Evolutionary conservation across 2,888 invertebrate species (phyloP), one percentile per base, ranked within the genome.

Genomic region (Dynastes grantii): DNA sequence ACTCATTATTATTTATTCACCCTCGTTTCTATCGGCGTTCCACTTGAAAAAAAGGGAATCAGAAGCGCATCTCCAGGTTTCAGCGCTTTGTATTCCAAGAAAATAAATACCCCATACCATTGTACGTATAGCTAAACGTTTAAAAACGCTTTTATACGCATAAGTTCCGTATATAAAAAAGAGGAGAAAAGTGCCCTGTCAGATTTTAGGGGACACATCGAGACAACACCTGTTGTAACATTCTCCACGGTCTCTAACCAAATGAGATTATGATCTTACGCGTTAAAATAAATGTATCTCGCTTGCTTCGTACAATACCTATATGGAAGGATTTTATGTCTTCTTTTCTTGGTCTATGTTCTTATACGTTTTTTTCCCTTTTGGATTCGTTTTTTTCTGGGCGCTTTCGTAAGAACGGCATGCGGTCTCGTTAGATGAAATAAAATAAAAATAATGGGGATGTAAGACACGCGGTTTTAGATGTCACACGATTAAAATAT

Each of bases 401-500:
- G 37, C 29, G 27, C 32, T 58, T 73, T 49, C 16, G n/a, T 22
- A 22, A 49, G 22, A 73, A 73, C 53, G 58, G 16, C 55, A 37
- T 58, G 73, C 58, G 73, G 58, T 40, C 45, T 73, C 73, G 58
- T 73, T 73, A 58, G 73, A 73, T 40, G 58, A 37, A 73, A 73
- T 55, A 73, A 73, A 58, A 73, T 61, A 73, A 73, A 73, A 45
- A 73, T 73, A 73, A 73, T 73, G 73, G 73, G 71, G 58, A 37
- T 73, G 73, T 73, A 58, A 73, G 73, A 58, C 58, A 58, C 58
- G 40, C 55, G 71, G 55, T 71, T 55, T 71, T 16, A 61, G 37
- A 78, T 78, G 78, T 73, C 78, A 64, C 40, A 61, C 73, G 78
- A 73, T 78, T 78, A 78, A 78, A 78, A 78, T 78, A 78, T 78